A percentile compares a stretch with the other conserved stretches of the same genome.
These are phyloP conservation scores for Agonopterix arenella DNA, from an alignment of 2,888 invertebrate genomes.

Conservation along the genomic window DNA sequence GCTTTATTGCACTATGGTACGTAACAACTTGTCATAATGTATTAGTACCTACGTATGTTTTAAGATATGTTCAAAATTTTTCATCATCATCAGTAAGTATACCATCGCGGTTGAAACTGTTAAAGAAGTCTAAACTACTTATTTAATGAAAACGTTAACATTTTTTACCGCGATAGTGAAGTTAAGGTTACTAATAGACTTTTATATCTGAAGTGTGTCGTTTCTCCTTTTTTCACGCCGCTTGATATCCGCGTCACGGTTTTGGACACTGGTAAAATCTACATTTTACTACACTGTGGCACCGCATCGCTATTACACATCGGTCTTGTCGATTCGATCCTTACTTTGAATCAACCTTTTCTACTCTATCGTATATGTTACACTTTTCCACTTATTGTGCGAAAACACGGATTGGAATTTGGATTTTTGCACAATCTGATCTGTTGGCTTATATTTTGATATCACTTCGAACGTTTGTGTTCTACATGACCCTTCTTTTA, in stretches of 20 bases:
- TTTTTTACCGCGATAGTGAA: slow-evolving; percentile 36
- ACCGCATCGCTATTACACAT: slow-evolving; percentile 13
- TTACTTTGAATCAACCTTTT: neutral
- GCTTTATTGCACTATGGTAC: slow-evolving; percentile 46
- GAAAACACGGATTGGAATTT: too few species aligned
- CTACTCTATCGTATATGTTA: neutral
- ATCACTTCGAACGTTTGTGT: too few species aligned
- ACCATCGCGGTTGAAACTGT: slow-evolving; percentile 31
- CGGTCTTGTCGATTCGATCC: neutral
- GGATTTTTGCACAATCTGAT: too few species aligned
- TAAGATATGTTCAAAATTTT: slow-evolving; percentile 4
- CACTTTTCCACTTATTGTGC: too few species aligned
- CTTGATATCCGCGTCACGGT: slow-evolving; percentile 72
- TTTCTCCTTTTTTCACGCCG: slow-evolving; percentile 76
- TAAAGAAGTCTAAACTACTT: neutral
- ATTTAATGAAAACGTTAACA: slow-evolving; percentile 3
- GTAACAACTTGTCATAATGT: slow-evolving; percentile 1
- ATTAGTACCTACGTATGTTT: slow-evolving; percentile 18
- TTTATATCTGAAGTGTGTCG: slow-evolving; percentile 69
- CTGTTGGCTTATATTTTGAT: too few species aligned
- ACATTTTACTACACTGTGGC: slow-evolving; percentile 50
- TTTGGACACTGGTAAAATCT: slow-evolving; percentile 74
- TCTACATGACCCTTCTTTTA: too few species aligned
- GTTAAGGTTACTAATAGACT: slow-evolving; percentile 36
- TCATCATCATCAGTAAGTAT: slow-evolving; percentile 28